Conservation (phyloP, 2,888 invertebrate species). For the Metellina segmentata region DNA sequence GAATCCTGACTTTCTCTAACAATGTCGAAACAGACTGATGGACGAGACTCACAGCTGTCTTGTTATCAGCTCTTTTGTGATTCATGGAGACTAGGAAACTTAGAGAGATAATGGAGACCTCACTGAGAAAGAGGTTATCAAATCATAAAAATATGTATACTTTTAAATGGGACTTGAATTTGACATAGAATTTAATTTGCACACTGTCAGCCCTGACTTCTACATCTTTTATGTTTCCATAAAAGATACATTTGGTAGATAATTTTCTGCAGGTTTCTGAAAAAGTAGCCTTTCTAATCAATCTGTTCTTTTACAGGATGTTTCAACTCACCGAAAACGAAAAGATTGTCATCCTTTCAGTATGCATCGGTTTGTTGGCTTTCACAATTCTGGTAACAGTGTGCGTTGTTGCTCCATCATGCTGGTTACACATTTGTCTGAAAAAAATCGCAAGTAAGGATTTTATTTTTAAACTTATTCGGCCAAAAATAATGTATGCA, state of each 20-base stretch:
- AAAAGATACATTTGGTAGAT: too few species aligned
- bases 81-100: background rate
- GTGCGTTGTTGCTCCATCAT: conserved; percentile 82
- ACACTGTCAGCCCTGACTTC: too few species aligned
- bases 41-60: background rate
- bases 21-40: background rate
- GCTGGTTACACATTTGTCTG: conserved; percentile 81
- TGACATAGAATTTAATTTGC: too few species aligned
- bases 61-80: background rate
- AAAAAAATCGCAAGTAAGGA: conserved; percentile 68
- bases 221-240: too few species aligned
- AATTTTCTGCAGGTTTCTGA: too few species aligned
- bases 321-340: conserved; percentile 75
- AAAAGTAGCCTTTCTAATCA: too few species aligned
- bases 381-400: conserved; percentile 80
- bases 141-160: too few species aligned
- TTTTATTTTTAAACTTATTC: background rate
- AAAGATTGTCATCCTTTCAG: conserved; percentile 79
- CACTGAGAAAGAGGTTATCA: too few species aligned
- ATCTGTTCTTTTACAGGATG: conserved; percentile 54
- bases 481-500: background rate
- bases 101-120: too few species aligned
- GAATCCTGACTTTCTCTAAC: background rate
- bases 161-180: too few species aligned
- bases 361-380: conserved; percentile 79